phyloP scores from a whole-genome alignment of 2,888 invertebrate species.

The Mesorhabditis spiculigera region DNA sequence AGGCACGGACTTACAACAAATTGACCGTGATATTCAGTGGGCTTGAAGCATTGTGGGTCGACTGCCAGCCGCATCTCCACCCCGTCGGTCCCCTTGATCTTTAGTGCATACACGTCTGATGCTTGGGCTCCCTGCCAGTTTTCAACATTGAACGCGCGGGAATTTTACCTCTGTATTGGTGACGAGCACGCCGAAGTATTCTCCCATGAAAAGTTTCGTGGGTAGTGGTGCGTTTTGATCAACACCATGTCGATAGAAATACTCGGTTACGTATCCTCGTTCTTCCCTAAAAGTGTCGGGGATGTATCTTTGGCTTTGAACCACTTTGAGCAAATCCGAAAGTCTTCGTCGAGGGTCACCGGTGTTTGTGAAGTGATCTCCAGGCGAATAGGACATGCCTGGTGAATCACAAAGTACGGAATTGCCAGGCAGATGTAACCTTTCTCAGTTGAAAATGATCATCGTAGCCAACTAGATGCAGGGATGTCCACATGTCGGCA shows the following conservation, averaged over 20 bases:
- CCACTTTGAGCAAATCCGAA: neutral
- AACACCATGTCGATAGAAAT: conserved; percentile 16
- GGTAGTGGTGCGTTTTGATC: conserved; percentile 15
- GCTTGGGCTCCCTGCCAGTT: neutral
- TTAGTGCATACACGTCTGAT: neutral
- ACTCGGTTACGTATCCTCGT: conserved; percentile 8
- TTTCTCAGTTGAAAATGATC: conserved; percentile 10
- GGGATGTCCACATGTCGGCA: conserved; percentile 22
- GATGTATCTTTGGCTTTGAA: neutral
- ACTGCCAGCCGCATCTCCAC: conserved; percentile 1
- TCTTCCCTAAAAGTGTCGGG: neutral
- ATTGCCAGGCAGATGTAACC: neutral
- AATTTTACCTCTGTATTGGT: conserved; percentile 13
- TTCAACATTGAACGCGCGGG: too few relatives aligned
- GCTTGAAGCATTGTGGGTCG: neutral
- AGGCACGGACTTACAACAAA: neutral
- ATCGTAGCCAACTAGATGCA: conserved; percentile 23
- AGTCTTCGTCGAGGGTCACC: neutral
- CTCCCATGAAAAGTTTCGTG: conserved; percentile 16
- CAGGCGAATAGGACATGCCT: neutral
- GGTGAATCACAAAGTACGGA: neutral
- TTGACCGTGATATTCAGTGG: neutral
- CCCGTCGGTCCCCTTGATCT: neutral
- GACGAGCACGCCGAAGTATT: conserved; percentile 25
- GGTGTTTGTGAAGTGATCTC: neutral